Evolutionary conservation across 2,797 vertebrate species (phyloP).

Genomic region (Pogonophryne albipinna): DNA sequence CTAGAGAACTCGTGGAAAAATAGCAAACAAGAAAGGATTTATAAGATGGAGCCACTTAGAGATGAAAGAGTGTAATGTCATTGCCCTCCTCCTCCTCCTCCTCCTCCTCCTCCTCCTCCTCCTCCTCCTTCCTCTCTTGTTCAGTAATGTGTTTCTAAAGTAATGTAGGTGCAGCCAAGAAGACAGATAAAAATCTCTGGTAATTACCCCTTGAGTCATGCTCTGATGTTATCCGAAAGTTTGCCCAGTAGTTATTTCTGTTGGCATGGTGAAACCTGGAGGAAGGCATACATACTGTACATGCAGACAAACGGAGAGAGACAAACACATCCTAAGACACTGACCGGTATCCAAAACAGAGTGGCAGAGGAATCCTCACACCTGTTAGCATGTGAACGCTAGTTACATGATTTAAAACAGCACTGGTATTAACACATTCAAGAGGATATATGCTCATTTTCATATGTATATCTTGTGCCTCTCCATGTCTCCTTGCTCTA

Average conservation of each 20-base stretch:
- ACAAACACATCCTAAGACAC: constrained; percentile 19
- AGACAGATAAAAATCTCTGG: constrained; percentile 66
- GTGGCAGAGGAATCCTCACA: constrained; percentile 21
- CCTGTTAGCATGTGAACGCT: constrained; percentile 7
- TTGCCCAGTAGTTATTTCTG: constrained; percentile 64
- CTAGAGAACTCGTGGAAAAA: constrained; percentile 19
- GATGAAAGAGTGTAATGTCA: constrained; percentile 47
- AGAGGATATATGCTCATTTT: too few species aligned
- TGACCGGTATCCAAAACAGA: constrained; percentile 22
- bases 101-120: constrained; percentile 17
- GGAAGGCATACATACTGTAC: constrained; percentile 31
- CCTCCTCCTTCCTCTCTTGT: constrained; percentile 35
- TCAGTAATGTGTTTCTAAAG: constrained; percentile 58
- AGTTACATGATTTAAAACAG: constrained; percentile 9
- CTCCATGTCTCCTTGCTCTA: too few species aligned
- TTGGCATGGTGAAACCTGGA: constrained; percentile 51
- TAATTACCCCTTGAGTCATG: constrained; percentile 75
- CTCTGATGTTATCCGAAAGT: constrained; percentile 72
- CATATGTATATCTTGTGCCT: too few species aligned
- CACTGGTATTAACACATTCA: neutral
- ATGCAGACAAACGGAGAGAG: constrained; percentile 30
- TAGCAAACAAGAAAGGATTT: constrained; percentile 21
- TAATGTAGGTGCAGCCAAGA: constrained; percentile 60
- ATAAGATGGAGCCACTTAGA: constrained; percentile 27
- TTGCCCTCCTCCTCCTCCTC: constrained; percentile 35